phyloP scores from a whole-genome alignment of 1,140 invertebrate species.

The Aphaenogaster ashmeadi region DNA sequence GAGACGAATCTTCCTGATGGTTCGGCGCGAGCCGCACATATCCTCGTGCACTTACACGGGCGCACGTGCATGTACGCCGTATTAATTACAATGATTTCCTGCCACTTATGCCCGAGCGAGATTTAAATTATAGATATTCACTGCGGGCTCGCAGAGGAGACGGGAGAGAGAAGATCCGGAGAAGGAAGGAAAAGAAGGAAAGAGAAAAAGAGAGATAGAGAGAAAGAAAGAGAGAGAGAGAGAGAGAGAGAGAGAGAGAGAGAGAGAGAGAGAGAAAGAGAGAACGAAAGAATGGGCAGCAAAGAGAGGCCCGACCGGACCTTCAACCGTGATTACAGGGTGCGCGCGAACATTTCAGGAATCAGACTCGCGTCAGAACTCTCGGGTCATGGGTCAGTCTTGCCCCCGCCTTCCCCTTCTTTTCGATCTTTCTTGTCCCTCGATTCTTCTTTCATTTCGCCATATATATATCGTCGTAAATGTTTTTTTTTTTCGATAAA shows the following conservation, averaged over 20 bases:
- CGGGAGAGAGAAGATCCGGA: background rate
- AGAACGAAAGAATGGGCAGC: slow-evolving; percentile 8
- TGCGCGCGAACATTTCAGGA: slow-evolving; percentile 75
- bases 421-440: background rate
- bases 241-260: background rate
- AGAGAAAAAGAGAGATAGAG: background rate
- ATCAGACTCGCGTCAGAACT: slow-evolving; percentile 77
- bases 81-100: slow-evolving; percentile 82
- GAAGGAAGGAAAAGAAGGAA: background rate
- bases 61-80: slow-evolving; percentile 71
- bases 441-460: background rate
- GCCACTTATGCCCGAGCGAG: slow-evolving; percentile 78
- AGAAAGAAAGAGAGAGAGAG: background rate
- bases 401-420: background rate
- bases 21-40: slow-evolving; percentile 6
- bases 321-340: slow-evolving; percentile 75
- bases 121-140: slow-evolving; percentile 83
- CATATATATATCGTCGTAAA: slow-evolving; percentile 53
- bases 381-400: slow-evolving; percentile 74
- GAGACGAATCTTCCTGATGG: background rate
- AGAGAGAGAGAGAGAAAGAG: background rate
- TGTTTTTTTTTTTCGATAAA: slow-evolving; percentile 54
- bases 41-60: slow-evolving; percentile 54
- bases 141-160: slow-evolving; percentile 50
- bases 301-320: slow-evolving; percentile 50